Conservation (phyloP, 2,888 invertebrate genomes). For the Chouioia cunea region DNA sequence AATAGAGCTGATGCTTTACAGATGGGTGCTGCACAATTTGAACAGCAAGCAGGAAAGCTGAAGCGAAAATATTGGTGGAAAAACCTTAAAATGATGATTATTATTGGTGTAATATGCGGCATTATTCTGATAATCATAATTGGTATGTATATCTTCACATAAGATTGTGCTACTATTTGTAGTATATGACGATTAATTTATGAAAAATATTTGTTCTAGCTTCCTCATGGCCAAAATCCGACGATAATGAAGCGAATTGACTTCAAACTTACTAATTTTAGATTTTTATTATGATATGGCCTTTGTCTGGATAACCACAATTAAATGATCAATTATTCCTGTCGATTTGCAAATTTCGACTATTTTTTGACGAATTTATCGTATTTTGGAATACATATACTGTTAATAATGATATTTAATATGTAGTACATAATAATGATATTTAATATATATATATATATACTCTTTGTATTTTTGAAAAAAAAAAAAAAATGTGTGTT, state of each 20-base stretch:
- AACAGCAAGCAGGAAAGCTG: constrained; percentile 96
- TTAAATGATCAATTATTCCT: constrained; percentile 35
- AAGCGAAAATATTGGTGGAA: constrained; percentile 98
- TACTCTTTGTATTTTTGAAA: constrained; percentile 53
- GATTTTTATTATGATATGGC: constrained; percentile 22
- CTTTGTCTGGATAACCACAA: constrained; percentile 23
- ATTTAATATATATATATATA: constrained; percentile 56
- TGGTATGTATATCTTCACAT: constrained; percentile 75
- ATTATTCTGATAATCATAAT: constrained; percentile 88
- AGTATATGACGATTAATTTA: constrained; percentile 13
- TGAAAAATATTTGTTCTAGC: constrained; percentile 49
- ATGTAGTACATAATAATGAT: constrained; percentile 55
- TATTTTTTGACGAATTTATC: constrained; percentile 41
- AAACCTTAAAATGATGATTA: constrained; percentile 97
- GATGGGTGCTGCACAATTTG: constrained; percentile 95
- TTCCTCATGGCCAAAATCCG: constrained; percentile 51
- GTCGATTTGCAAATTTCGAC: constrained; percentile 30
- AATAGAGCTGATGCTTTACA: constrained; percentile 96
- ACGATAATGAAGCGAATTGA: constrained; percentile 24
- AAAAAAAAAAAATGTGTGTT: constrained; percentile 28
- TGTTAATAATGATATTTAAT: constrained; percentile 56
- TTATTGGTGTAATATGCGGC: constrained; percentile 87
- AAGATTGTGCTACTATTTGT: neutral
- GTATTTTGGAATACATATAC: constrained; percentile 57
- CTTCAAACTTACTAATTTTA: constrained; percentile 27